Evolutionary conservation across 2,797 vertebrate genomes (phyloP).

Genomic region (Sebastes paucispinis): DNA sequence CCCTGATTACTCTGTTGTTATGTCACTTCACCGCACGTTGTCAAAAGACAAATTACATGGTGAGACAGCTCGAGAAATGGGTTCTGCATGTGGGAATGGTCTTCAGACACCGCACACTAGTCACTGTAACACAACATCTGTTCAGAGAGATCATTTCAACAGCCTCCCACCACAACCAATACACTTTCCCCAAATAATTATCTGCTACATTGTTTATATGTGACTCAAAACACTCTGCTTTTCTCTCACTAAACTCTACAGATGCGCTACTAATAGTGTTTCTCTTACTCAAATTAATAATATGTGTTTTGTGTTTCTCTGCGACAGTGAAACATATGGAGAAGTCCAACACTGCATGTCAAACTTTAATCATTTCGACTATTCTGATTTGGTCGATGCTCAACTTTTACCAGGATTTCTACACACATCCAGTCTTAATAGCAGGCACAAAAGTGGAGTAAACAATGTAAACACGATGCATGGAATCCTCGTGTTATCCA

Average conservation of each 20-base stretch:
- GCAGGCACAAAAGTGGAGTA: not conserved
- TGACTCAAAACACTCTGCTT: constrained; percentile 16
- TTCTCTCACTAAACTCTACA: not conserved
- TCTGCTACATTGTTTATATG: constrained; percentile 46
- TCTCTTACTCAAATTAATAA: not conserved
- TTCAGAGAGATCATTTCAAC: constrained; percentile 69
- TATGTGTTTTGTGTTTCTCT: not conserved
- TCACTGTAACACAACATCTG: constrained; percentile 73
- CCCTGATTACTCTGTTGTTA: constrained; percentile 75
- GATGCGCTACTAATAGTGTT: not conserved
- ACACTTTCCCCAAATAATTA: constrained; percentile 61
- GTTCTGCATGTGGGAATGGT: constrained; percentile 70
- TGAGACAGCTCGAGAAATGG: constrained; percentile 63
- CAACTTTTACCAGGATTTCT: not conserved
- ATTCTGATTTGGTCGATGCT: not conserved
- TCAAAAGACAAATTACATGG: constrained; percentile 75
- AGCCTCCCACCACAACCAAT: constrained; percentile 46
- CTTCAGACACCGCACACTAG: constrained; percentile 48
- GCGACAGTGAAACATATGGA: not conserved
- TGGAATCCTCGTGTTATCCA: not conserved
- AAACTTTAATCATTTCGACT: not conserved
- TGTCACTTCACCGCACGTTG: constrained; percentile 67
- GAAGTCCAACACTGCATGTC: not conserved
- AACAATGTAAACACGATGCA: not conserved
- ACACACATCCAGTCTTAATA: not conserved